phyloP scores from a whole-genome alignment of 2,113 vertebrate genomes.

The Epinephelus lanceolatus region DNA sequence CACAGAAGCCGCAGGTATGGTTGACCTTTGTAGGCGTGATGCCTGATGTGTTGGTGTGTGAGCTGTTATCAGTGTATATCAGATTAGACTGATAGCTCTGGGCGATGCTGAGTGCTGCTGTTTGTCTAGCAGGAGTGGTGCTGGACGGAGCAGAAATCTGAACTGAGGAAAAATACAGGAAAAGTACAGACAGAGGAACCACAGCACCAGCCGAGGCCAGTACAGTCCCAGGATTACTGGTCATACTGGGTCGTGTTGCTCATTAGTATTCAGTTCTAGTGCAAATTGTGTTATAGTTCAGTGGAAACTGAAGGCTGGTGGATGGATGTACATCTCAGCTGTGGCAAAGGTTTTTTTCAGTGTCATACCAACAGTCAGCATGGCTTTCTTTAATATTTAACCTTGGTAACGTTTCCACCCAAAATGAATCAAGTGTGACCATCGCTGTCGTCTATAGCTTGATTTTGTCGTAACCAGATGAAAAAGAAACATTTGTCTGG shows the following conservation, averaged over 20 bases:
- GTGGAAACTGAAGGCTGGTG: no score
- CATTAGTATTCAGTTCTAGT: no score
- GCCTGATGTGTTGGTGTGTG: neutral
- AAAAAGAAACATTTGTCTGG: no score
- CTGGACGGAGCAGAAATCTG: neutral
- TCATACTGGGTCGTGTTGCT: no score
- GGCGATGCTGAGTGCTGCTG: constrained; percentile 27
- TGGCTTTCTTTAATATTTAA: neutral
- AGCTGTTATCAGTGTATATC: constrained; percentile 28
- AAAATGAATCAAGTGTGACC: neutral
- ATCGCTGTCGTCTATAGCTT: no score
- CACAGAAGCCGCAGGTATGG: neutral
- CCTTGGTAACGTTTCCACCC: neutral
- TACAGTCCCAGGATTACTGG: no score
- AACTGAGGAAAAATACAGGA: neutral
- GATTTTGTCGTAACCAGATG: no score
- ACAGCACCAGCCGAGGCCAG: neutral
- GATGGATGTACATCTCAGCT: no score
- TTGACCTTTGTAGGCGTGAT: neutral
- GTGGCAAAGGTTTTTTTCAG: no score
- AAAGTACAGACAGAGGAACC: neutral
- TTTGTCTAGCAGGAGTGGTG: constrained; percentile 47
- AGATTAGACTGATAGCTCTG: constrained; percentile 10
- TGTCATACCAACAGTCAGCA: no score
- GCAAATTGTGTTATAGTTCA: no score